Evolutionary conservation across 2,797 vertebrate species (phyloP).

Genomic region (Pangasius larnaudii): DNA sequence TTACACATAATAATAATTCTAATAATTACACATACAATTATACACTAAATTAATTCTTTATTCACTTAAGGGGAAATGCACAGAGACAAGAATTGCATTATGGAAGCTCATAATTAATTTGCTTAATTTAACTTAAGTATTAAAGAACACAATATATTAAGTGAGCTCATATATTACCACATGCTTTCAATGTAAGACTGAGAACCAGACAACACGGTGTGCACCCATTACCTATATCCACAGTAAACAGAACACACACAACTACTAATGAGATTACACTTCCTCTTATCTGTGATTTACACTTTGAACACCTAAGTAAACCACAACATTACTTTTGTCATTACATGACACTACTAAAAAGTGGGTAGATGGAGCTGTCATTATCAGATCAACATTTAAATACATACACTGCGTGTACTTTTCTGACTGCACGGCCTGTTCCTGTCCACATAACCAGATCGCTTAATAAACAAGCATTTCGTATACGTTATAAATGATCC

Average conservation of each 20-base stretch:
- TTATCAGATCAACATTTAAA: constrained; percentile 1
- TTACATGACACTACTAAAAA: not conserved
- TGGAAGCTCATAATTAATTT: not conserved
- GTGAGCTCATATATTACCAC: not conserved
- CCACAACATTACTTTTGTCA: not conserved
- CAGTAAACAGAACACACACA: not conserved
- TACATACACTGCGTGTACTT: not conserved
- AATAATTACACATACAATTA: not conserved
- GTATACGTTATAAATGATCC: not conserved
- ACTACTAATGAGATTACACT: not conserved
- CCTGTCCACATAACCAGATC: not conserved
- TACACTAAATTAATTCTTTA: not conserved
- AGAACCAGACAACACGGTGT: not conserved
- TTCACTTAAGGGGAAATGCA: not conserved
- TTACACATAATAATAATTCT: too few relatives aligned
- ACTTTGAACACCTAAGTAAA: not conserved
- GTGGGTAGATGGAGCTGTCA: not conserved
- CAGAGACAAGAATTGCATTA: not conserved
- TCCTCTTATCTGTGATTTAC: not conserved
- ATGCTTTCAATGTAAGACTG: not conserved
- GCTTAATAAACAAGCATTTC: not conserved
- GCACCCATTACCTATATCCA: not conserved
- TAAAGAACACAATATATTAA: not conserved
- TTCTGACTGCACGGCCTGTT: not conserved
- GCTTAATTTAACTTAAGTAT: not conserved